A percentile compares a stretch with the other conserved stretches of the same genome.
Conservation (phyloP, 2,888 invertebrate genomes). For the Tanytarsus gracilentus region DNA sequence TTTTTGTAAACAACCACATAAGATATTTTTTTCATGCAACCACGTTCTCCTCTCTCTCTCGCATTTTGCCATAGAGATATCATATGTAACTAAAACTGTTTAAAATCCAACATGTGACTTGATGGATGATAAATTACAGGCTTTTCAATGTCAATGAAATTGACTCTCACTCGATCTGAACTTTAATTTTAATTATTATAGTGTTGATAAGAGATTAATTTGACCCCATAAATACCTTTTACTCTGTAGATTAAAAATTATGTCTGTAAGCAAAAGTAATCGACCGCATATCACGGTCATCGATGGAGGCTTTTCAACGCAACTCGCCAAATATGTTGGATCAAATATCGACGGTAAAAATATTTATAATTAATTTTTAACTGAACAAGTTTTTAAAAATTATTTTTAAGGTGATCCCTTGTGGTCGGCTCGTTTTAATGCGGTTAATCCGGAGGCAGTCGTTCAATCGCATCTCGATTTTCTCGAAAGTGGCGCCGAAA, state of each 20-base stretch:
- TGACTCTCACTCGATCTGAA: neutral
- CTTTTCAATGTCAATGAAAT: neutral
- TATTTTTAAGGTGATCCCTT: constrained; percentile 72
- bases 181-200: neutral
- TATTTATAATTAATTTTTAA: neutral
- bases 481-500: constrained; percentile 74
- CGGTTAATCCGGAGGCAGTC: constrained; percentile 69
- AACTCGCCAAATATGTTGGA: constrained; percentile 65
- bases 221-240: no score
- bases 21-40: no score
- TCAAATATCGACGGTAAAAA: constrained; percentile 55
- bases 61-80: no score
- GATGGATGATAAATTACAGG: no score
- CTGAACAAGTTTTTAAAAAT: neutral
- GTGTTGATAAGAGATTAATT: no score
- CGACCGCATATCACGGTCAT: constrained; percentile 44
- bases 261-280: neutral
- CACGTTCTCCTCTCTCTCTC: no score
- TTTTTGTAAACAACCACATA: neutral
- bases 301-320: constrained; percentile 74
- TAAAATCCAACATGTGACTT: neutral
- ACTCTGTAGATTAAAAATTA: neutral
- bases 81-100: neutral
- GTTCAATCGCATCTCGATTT: constrained; percentile 74
- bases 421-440: constrained; percentile 78